These are phyloP conservation scores for Moxostoma hubbsi DNA, from an alignment of 2,797 vertebrate species.

Conservation along the genomic window DNA sequence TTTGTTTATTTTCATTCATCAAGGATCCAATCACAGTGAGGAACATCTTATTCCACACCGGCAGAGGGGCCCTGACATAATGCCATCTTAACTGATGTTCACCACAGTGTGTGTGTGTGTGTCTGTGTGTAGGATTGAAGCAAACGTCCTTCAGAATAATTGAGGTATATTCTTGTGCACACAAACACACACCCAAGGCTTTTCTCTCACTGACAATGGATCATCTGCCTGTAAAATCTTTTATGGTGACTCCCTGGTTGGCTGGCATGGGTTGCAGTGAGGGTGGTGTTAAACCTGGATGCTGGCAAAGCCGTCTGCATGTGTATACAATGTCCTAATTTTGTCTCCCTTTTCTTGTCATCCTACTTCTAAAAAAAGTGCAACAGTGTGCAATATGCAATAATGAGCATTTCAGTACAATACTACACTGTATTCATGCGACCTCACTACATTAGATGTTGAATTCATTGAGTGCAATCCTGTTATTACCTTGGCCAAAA, in stretches of 20 bases:
- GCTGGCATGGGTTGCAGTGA: constrained; percentile 27
- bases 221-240: constrained; percentile 20
- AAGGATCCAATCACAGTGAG: too few species aligned
- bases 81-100: too few species aligned
- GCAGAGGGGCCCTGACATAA: too few species aligned
- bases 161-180: neutral
- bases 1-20: too few species aligned
- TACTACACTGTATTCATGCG: too few species aligned
- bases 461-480: too few species aligned
- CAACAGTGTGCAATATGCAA: too few species aligned
- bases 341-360: neutral
- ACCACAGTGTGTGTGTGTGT: neutral
- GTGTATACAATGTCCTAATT: constrained; percentile 33
- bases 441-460: too few species aligned
- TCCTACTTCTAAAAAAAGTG: neutral
- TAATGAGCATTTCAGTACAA: too few species aligned
- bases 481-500: too few species aligned
- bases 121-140: too few species aligned
- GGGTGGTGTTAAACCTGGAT: constrained; percentile 28
- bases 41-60: too few species aligned
- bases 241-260: constrained; percentile 27
- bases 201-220: constrained; percentile 31
- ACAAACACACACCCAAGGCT: neutral
- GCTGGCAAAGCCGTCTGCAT: constrained; percentile 20
- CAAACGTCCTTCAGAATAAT: neutral